A percentile compares a stretch with the other conserved stretches of the same genome.
These are phyloP conservation scores for Ranitomeya variabilis DNA, from an alignment of 2,113 vertebrate genomes.

Conservation along the genomic window DNA sequence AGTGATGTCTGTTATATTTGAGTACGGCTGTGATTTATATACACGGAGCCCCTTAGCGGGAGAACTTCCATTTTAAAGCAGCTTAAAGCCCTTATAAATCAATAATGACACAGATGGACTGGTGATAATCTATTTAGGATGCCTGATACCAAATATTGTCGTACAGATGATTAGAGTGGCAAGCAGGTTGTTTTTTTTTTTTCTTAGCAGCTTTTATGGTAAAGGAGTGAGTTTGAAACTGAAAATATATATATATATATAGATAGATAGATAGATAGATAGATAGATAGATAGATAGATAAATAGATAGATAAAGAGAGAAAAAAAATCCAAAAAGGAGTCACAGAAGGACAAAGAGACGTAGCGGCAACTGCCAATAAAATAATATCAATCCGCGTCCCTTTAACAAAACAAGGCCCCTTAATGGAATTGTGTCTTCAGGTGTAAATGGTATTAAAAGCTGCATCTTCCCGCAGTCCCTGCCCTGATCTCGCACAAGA, in stretches of 20 bases:
- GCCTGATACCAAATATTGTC: conserved; percentile 99
- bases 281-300: too few species aligned
- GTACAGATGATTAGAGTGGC: conserved; percentile 97
- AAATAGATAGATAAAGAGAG: conserved; percentile 60
- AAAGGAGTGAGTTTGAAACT: conserved; percentile 77
- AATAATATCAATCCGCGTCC: conserved; percentile 90
- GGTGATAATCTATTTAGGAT: conserved; percentile 99
- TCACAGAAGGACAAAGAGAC: conserved; percentile 75
- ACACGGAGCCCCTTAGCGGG: conserved; percentile 89
- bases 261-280: conserved; percentile 29
- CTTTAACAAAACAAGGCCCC: conserved; percentile 87
- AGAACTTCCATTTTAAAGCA: conserved; percentile 94
- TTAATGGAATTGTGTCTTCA: conserved; percentile 88
- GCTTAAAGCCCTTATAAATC: conserved; percentile 99
- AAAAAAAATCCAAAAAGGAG: too few species aligned
- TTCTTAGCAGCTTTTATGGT: conserved; percentile 79
- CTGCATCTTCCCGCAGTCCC: conserved; percentile 81
- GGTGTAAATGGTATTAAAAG: conserved; percentile 93
- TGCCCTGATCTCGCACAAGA: conserved; percentile 83
- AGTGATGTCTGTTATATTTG: conserved; percentile 86
- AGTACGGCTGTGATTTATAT: conserved; percentile 87
- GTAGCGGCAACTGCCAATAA: conserved; percentile 84
- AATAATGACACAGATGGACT: conserved; percentile 99
- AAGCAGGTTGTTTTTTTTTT: conserved; percentile 74
- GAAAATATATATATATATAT: not conserved